A percentile compares a stretch with the other conserved stretches of the same genome.
These are phyloP conservation scores for Leucophenga montana DNA, from an alignment of 2,888 invertebrate species.

Conservation along the genomic window DNA sequence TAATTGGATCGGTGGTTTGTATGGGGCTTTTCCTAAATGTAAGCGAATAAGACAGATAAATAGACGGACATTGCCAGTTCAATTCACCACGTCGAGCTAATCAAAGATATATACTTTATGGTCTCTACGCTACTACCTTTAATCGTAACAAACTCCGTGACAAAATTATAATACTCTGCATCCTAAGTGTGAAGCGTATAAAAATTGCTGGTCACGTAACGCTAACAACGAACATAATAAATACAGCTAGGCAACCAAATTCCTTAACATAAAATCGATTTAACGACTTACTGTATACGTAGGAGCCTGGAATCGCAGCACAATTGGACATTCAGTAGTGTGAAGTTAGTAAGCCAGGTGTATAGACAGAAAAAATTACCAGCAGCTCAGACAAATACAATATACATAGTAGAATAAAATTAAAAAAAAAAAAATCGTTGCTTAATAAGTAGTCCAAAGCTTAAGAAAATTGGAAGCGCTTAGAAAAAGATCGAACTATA, in stretches of 20 bases:
- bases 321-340: neutral
- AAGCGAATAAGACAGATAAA: too few relatives aligned
- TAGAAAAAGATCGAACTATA: constrained; percentile 3
- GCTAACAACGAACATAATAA: constrained; percentile 54
- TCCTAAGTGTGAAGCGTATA: too few relatives aligned
- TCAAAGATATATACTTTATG: too few relatives aligned
- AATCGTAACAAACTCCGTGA: too few relatives aligned
- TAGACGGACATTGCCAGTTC: too few relatives aligned
- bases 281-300: constrained; percentile 49
- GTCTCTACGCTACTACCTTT: too few relatives aligned
- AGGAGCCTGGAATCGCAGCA: neutral
- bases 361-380: neutral
- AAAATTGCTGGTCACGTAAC: neutral
- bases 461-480: neutral
- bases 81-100: too few relatives aligned
- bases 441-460: too few relatives aligned
- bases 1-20: too few relatives aligned
- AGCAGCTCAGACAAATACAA: neutral
- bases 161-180: too few relatives aligned
- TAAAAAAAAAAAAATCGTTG: neutral
- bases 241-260: constrained; percentile 65
- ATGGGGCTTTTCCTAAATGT: too few relatives aligned
- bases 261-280: constrained; percentile 64
- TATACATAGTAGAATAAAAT: neutral
- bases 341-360: constrained; percentile 28